A percentile compares a stretch with the other conserved stretches of the same genome.
Conservation (phyloP, 2,113 vertebrate species). For the Mionectes macconnelli region DNA sequence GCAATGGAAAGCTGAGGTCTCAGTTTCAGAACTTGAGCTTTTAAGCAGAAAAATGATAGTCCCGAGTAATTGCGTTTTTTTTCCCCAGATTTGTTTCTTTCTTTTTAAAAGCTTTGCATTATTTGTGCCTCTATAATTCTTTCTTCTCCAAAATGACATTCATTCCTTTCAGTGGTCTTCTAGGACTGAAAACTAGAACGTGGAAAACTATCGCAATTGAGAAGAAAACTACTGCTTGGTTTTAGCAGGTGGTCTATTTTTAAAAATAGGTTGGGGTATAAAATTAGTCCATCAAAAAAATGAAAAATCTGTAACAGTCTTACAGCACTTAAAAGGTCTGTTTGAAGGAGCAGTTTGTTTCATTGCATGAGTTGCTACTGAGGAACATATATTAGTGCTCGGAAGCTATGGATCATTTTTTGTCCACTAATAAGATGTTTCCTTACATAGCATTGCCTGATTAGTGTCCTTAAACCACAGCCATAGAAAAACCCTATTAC, state of each 20-base stretch:
- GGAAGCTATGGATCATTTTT: neutral
- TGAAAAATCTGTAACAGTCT: neutral
- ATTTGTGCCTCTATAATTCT: neutral
- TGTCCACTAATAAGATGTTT: neutral
- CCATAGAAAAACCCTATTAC: neutral
- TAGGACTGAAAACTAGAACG: neutral
- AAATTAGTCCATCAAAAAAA: neutral
- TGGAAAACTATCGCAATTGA: neutral
- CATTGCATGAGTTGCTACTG: neutral
- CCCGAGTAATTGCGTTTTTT: neutral
- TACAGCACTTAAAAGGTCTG: neutral
- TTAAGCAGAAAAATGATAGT: neutral
- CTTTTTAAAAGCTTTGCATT: neutral
- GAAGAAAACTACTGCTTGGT: neutral
- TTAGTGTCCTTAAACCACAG: neutral
- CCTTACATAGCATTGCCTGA: neutral
- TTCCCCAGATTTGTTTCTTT: rapidly evolving
- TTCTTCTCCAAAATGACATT: neutral
- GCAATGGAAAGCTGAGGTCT: neutral
- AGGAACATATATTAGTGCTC: neutral
- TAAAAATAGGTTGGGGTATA: neutral
- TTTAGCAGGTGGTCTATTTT: neutral
- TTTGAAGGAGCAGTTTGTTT: neutral
- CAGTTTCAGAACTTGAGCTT: neutral
- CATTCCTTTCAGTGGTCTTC: neutral